Percentiles rank a stretch among this genome's conserved stretches.
These are phyloP conservation scores for Drosophila pseudotalamancana DNA, from an alignment of 2,888 invertebrate genomes.

Conservation along the genomic window DNA sequence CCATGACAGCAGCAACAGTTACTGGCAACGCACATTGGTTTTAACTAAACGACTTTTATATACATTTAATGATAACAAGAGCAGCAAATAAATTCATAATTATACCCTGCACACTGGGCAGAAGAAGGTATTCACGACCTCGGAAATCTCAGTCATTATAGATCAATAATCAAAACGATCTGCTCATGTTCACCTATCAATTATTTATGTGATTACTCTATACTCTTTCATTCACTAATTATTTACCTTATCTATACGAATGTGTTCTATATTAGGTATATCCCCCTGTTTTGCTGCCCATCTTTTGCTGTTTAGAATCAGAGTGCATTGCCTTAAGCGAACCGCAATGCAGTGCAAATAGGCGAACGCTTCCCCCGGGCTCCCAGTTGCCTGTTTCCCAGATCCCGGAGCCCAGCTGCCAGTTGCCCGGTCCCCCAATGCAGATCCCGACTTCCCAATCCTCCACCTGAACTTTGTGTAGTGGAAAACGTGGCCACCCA, in stretches of 20 bases:
- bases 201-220: too few relatives aligned
- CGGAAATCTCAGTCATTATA: too few relatives aligned
- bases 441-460: neutral
- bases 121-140: too few relatives aligned
- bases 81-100: too few relatives aligned
- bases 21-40: constrained; percentile 29
- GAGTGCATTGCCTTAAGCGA: constrained; percentile 39
- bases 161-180: too few relatives aligned
- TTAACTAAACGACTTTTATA: neutral
- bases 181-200: too few relatives aligned
- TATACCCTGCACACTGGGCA: neutral
- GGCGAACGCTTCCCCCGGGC: constrained; percentile 1
- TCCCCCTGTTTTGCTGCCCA: constrained; percentile 5
- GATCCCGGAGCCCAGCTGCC: constrained; percentile 1
- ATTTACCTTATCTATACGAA: too few relatives aligned
- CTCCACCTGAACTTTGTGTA: constrained; percentile 32
- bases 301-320: constrained; percentile 20
- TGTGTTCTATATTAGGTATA: neutral
- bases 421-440: constrained; percentile 17
- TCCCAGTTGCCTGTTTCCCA: neutral
- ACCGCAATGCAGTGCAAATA: constrained; percentile 43
- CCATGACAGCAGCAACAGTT: constrained; percentile 62
- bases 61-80: neutral
- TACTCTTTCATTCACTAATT: too few relatives aligned
- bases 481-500: constrained; percentile 59